Base-by-base conservation (phyloP, 1,140 invertebrate species). In the Drosophila azteca region DNA sequence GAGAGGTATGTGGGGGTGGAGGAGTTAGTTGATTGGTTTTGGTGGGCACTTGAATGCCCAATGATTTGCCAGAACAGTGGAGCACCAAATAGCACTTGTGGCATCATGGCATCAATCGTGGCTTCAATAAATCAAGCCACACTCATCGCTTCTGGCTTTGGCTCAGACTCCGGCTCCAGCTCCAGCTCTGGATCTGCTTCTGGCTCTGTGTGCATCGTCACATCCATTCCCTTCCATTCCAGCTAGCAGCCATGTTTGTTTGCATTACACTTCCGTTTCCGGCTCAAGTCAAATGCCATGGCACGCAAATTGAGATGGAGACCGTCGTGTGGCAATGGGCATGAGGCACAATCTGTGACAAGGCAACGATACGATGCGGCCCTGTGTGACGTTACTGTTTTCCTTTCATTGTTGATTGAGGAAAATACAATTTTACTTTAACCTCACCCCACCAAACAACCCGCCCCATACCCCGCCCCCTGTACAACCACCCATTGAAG, bases 221-320 rank as follows among this genome's bases (percentile, higher is more conserved):
- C 24, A 26, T 26, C 24, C 24, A 26, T 26, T 26, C 24, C 24
- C 4, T 26, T 26, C 29, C 31, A 29, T 69, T 44, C 20, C 60
- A 45, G 26, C 41, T 35, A 45, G 39, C 52, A 69, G 6, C 20
- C 35, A 52, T 65, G 76, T 57, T 51, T 79, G 77, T 79, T 59
- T 79, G 69, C 77, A 68, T 68, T 68, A 64, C 77, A 79, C 77
- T 80, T 79, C 77, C 70, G 64, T 75, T 75, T 79, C 77, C 77
- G 77, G 77, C 58, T 67, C 51, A 74, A 77, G 77, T 60, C 76
- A 50, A 71, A 78, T 54, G 63, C 69, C 54, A 79, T 20, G 71
- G 48, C 77, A 79, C 70, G 77, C 77, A 79, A 79, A 79, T 79
- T 75, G 77, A 49, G 77, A 69, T 46, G 78, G 52, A 74, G 59